A percentile compares a stretch with the other conserved stretches of the same genome.
Conservation (phyloP, 2,113 vertebrate genomes). For the Seriola rivoliana region DNA sequence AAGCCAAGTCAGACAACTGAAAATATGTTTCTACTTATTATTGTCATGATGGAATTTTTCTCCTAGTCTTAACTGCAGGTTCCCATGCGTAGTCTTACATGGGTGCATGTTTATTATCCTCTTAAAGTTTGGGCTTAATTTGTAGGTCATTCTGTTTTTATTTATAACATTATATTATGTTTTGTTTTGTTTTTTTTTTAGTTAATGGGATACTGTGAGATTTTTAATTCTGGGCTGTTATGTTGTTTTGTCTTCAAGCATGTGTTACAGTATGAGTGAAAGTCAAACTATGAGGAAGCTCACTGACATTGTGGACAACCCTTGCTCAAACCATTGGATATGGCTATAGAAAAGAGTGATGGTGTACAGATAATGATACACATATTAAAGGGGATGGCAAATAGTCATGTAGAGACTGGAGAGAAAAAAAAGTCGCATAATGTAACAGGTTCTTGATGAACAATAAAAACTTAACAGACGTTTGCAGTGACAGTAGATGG, state of each 20-base stretch:
- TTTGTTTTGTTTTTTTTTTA: constrained; percentile 29
- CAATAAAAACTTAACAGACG: constrained; percentile 39
- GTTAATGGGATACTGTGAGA: constrained; percentile 59
- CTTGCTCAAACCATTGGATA: constrained; percentile 7
- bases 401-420: background rate
- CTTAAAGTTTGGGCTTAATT: constrained; percentile 47
- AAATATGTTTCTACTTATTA: constrained; percentile 40
- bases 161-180: constrained; percentile 69
- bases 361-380: background rate
- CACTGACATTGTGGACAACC: constrained; percentile 1
- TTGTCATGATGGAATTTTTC: constrained; percentile 15
- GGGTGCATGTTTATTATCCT: constrained; percentile 72
- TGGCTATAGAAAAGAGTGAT: background rate
- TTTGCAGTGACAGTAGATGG: constrained; percentile 59
- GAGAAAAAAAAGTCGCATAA: constrained; percentile 9
- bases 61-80: constrained; percentile 48
- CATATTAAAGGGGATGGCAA: background rate
- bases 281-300: constrained; percentile 20
- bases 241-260: constrained; percentile 30
- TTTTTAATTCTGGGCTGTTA: constrained; percentile 46
- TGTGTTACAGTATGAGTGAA: constrained; percentile 35
- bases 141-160: constrained; percentile 65
- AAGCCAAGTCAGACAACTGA: constrained; percentile 75
- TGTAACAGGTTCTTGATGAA: constrained; percentile 57
- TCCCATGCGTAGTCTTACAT: constrained; percentile 54